phyloP scores from a whole-genome alignment of 2,113 vertebrate genomes.

The Stigmatopora nigra region DNA sequence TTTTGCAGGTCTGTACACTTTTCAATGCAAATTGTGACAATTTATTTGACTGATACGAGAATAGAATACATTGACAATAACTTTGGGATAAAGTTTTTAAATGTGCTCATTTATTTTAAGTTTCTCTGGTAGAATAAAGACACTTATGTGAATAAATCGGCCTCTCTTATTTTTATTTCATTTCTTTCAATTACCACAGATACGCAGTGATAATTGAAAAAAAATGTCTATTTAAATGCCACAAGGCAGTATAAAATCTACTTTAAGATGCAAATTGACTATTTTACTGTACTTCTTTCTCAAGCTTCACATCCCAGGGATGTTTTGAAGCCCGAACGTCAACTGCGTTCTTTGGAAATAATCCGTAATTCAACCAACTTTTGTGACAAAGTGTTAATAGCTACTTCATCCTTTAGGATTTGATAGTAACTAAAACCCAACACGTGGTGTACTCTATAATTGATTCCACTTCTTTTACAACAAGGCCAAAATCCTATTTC shows the following conservation, averaged over 20 bases:
- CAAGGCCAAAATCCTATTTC: background rate
- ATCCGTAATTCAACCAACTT: background rate
- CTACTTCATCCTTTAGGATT: background rate
- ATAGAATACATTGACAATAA: background rate
- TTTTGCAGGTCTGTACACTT: too few species aligned
- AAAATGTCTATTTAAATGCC: too few species aligned
- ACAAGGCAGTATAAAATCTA: background rate
- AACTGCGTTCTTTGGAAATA: background rate
- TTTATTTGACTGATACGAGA: background rate
- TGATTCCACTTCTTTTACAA: background rate
- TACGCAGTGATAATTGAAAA: too few species aligned
- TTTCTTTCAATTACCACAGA: too few species aligned
- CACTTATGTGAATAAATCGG: too few species aligned
- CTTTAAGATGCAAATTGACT: background rate
- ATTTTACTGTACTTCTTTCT: background rate
- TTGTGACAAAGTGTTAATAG: background rate
- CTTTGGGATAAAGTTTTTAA: background rate
- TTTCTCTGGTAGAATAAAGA: too few species aligned
- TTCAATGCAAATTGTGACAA: background rate
- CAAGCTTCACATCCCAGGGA: too few species aligned
- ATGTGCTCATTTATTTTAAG: too few species aligned
- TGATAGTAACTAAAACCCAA: background rate
- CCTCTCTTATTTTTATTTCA: too few species aligned
- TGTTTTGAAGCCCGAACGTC: background rate
- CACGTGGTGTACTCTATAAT: background rate